Conservation (phyloP, 2,888 invertebrate genomes). For the Agrypnus murinus region DNA sequence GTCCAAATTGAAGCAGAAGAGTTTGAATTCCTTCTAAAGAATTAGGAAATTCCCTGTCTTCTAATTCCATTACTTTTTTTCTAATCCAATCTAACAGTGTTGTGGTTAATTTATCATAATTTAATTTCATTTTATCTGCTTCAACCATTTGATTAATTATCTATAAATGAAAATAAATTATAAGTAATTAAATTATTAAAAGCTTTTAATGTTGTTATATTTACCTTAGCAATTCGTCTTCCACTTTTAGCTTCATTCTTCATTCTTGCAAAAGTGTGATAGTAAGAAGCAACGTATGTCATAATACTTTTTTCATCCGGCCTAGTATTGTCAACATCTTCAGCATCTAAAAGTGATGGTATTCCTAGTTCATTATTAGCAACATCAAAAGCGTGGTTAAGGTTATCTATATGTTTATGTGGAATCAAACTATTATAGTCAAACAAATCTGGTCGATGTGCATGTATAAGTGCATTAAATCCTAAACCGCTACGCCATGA, state of each 20-base stretch:
- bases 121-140: slow-evolving; percentile 91
- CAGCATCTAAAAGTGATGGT: slow-evolving; percentile 93
- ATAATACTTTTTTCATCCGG: slow-evolving; percentile 99
- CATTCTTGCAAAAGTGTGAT: slow-evolving; percentile 99
- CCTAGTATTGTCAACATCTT: slow-evolving; percentile 94
- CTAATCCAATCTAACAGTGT: slow-evolving; percentile 96
- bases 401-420: slow-evolving; percentile 91
- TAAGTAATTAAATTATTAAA: neutral
- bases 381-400: slow-evolving; percentile 98
- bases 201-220: too few species aligned
- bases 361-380: slow-evolving; percentile 96
- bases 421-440: slow-evolving; percentile 88
- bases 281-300: slow-evolving; percentile 99
- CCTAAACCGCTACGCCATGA: slow-evolving; percentile 98
- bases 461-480: slow-evolving; percentile 98
- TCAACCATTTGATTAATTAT: slow-evolving; percentile 98
- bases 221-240: slow-evolving; percentile 96
- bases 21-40: slow-evolving; percentile 95
- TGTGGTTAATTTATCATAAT: slow-evolving; percentile 89
- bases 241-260: slow-evolving; percentile 99
- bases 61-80: slow-evolving; percentile 86
- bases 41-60: slow-evolving; percentile 93
- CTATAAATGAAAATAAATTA: slow-evolving; percentile 71
- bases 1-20: slow-evolving; percentile 91
- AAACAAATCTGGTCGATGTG: slow-evolving; percentile 97